phyloP scores from a whole-genome alignment of 2,888 invertebrate genomes.

The Chymomyza fuscimana region DNA sequence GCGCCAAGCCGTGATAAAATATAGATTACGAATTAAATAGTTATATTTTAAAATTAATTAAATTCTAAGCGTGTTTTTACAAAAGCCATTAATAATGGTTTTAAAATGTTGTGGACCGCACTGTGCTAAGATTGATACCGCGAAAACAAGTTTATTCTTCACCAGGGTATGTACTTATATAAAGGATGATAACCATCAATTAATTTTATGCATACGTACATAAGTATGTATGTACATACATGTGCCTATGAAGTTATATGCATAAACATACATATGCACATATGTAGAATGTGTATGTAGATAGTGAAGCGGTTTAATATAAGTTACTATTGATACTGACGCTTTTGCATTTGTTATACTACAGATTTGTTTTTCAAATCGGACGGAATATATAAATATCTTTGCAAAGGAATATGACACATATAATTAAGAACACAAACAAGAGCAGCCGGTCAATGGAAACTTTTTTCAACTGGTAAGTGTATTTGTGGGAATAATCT shows the following conservation, averaged over 20 bases:
- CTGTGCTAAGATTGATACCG: background rate
- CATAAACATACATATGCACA: no score
- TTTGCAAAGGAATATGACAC: background rate
- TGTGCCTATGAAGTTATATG: no score
- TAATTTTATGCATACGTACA: background rate
- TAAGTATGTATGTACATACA: background rate
- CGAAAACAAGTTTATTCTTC: background rate
- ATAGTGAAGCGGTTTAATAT: background rate
- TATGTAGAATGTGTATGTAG: no score
- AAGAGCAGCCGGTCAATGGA: no score
- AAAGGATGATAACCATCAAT: no score
- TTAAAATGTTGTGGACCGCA: background rate
- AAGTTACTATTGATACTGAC: background rate
- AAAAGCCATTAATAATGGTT: background rate
- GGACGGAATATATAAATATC: background rate
- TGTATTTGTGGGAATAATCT: background rate
- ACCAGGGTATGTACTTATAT: background rate
- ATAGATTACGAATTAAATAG: no score
- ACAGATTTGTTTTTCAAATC: background rate
- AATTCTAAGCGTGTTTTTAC: background rate
- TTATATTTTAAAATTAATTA: background rate
- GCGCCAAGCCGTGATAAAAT: background rate
- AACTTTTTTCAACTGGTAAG: no score
- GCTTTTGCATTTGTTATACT: background rate
- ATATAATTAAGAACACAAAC: background rate